phyloP scores from a whole-genome alignment of 1,140 invertebrate species.

The Pogonognathellus flavescens region DNA sequence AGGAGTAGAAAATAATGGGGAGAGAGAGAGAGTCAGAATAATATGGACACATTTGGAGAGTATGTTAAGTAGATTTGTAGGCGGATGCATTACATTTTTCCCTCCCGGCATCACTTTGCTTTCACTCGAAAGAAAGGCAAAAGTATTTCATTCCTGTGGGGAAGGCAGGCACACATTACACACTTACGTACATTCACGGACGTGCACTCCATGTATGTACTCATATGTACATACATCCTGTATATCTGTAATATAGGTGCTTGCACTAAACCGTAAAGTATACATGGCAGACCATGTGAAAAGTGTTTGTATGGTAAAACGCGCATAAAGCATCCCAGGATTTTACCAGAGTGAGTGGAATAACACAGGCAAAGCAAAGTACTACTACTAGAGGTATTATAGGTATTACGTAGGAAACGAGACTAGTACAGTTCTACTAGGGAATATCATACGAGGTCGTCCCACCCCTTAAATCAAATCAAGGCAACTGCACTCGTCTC shows the following conservation, averaged over 20 bases:
- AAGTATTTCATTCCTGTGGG: constrained; percentile 23
- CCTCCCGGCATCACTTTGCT: constrained; percentile 36
- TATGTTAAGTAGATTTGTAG: constrained; percentile 41
- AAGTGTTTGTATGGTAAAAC: constrained; percentile 31
- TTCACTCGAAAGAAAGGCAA: constrained; percentile 1
- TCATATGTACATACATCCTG: background rate
- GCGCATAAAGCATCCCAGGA: constrained; percentile 15
- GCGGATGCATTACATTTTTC: constrained; percentile 27
- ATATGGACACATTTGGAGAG: constrained; percentile 11
- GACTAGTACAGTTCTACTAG: background rate
- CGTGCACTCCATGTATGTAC: background rate
- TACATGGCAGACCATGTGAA: background rate
- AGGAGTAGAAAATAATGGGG: background rate
- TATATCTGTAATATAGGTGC: background rate
- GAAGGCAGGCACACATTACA: constrained; percentile 6
- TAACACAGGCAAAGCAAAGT: background rate
- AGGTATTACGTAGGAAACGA: background rate
- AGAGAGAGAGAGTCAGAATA: background rate
- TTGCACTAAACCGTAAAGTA: background rate
- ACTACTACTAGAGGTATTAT: too few species aligned
- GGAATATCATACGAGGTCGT: constrained; percentile 15
- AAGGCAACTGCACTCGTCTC: constrained; percentile 27
- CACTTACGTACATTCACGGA: background rate
- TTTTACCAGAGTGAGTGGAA: constrained; percentile 8
- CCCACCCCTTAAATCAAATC: constrained; percentile 46